A percentile compares a stretch with the other conserved stretches of the same genome.
Conservation (phyloP, 1,140 invertebrate species). For the Manduca sexta region DNA sequence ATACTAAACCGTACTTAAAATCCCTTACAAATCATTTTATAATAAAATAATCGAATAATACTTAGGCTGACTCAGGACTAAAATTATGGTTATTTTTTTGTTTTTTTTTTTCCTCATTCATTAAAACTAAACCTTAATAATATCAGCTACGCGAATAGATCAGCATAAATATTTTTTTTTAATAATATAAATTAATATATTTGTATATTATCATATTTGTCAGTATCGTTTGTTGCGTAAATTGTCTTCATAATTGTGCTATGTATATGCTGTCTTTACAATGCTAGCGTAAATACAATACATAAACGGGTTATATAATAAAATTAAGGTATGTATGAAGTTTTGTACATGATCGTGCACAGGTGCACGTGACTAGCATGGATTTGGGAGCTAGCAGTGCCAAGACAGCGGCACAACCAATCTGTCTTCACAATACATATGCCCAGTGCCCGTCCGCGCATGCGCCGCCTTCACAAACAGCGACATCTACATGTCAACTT, state of each 20-base stretch:
- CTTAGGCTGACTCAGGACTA: constrained; percentile 52
- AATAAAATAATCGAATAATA: constrained; percentile 39
- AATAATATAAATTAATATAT: constrained; percentile 27
- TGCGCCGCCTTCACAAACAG: neutral
- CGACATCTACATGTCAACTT: neutral
- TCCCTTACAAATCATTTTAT: constrained; percentile 24
- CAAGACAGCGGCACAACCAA: constrained; percentile 15
- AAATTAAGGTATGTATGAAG: constrained; percentile 1
- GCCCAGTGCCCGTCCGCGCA: neutral
- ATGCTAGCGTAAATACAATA: constrained; percentile 14
- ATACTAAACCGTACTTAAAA: constrained; percentile 22
- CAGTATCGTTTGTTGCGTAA: constrained; percentile 44
- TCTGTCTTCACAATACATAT: neutral
- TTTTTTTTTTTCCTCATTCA: constrained; percentile 19
- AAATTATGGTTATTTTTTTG: constrained; percentile 25
- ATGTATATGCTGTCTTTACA: constrained; percentile 28
- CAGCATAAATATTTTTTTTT: constrained; percentile 31
- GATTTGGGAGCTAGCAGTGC: constrained; percentile 20
- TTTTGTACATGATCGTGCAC: constrained; percentile 5
- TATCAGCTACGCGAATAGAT: constrained; percentile 42
- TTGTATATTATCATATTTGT: constrained; percentile 36
- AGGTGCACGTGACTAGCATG: constrained; percentile 5
- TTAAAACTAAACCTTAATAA: constrained; percentile 53
- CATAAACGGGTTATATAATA: neutral
- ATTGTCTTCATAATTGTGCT: constrained; percentile 43